A percentile compares a stretch with the other conserved stretches of the same genome.
Conservation (phyloP, 2,797 vertebrate genomes). For the Hypotaenidia okinawae region DNA sequence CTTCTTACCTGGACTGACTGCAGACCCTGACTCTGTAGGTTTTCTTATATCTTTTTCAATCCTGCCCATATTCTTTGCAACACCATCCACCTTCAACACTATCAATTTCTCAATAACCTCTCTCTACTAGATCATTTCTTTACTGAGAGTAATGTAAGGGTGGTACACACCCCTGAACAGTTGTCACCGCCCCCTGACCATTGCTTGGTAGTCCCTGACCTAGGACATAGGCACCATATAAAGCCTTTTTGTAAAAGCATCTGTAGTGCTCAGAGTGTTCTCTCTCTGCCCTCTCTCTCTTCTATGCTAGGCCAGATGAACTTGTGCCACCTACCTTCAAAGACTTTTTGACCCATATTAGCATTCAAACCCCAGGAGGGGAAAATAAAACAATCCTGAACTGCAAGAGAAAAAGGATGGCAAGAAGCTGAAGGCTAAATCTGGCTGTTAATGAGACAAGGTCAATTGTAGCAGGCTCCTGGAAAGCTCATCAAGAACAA, state of each 20-base stretch:
- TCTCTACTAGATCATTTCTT: not conserved
- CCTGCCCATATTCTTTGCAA: not conserved
- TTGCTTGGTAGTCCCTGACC: not conserved
- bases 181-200: fast-evolving
- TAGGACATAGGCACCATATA: not conserved
- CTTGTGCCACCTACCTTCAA: not conserved
- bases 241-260: not conserved
- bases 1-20: not conserved
- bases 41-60: not conserved
- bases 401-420: not conserved
- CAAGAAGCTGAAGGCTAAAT: slow-evolving; percentile 41
- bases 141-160: not conserved
- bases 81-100: not conserved
- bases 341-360: not conserved
- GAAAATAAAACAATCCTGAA: slow-evolving; percentile 10
- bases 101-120: not conserved
- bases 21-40: not conserved
- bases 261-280: not conserved
- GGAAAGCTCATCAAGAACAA: slow-evolving; percentile 54
- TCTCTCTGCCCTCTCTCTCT: not conserved
- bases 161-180: not conserved
- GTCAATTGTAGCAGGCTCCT: slow-evolving; percentile 33
- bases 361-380: not conserved
- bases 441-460: slow-evolving; percentile 39
- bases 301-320: not conserved